Conservation (phyloP, 2,888 invertebrate species). For the Microctonus hyperodae region DNA sequence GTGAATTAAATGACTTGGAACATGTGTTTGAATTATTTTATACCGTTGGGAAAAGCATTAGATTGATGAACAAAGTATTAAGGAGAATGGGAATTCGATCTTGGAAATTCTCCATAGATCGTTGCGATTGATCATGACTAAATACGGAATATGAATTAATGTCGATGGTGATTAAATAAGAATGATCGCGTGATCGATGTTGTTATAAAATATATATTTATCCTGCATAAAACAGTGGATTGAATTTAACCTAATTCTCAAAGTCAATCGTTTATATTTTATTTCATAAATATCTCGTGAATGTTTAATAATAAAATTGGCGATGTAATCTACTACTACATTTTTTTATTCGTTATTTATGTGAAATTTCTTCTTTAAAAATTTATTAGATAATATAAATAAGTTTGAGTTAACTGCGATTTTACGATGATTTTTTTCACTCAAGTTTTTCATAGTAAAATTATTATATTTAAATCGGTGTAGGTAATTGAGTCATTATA, state of each 20-base stretch:
- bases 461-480: not conserved
- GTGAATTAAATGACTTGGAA: constrained; percentile 27
- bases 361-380: not conserved
- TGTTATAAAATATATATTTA: constrained; percentile 1
- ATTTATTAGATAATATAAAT: not conserved
- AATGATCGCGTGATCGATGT: constrained; percentile 22
- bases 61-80: not conserved
- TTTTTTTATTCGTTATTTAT: not conserved
- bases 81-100: constrained; percentile 28
- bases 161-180: constrained; percentile 16
- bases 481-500: not conserved
- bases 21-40: constrained; percentile 1
- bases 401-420: not conserved
- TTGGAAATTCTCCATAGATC: constrained; percentile 29
- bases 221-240: not conserved
- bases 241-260: constrained; percentile 17
- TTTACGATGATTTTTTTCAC: not conserved
- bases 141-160: constrained; percentile 28
- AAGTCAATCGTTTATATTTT: constrained; percentile 13
- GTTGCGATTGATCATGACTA: constrained; percentile 28
- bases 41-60: constrained; percentile 18
- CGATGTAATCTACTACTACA: not conserved
- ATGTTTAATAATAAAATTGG: not conserved
- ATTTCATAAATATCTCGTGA: not conserved
- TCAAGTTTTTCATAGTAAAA: not conserved